Percentiles rank a stretch among this genome's conserved stretches.
Conservation (phyloP, 2,888 invertebrate species). For the Sycophila texana region DNA sequence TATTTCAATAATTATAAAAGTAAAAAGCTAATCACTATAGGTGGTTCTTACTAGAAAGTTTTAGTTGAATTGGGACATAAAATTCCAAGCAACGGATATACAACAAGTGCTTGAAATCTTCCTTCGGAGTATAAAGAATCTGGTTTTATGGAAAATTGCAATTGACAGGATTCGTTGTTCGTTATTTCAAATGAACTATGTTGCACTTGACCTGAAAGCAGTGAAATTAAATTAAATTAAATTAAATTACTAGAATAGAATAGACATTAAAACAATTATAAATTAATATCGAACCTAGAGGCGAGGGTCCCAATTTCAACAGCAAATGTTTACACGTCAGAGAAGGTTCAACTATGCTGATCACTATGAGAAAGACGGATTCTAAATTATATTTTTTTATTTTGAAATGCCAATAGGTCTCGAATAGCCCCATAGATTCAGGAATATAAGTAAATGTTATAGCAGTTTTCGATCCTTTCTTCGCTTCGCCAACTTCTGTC, state of each 20-base stretch:
- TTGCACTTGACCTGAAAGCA: conserved; percentile 71
- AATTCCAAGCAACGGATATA: conserved; percentile 77
- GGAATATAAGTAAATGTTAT: conserved; percentile 83
- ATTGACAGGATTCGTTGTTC: conserved; percentile 78
- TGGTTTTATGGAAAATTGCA: conserved; percentile 78
- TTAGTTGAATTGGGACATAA: conserved; percentile 77
- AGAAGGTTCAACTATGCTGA: conserved; percentile 63
- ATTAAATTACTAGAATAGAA: background rate
- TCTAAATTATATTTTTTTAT: conserved; percentile 79
- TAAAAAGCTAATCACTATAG: background rate
- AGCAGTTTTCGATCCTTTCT: conserved; percentile 79
- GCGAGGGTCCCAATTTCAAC: conserved; percentile 23
- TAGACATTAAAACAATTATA: background rate
- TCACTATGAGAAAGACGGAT: conserved; percentile 80
- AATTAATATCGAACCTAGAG: conserved; percentile 26
- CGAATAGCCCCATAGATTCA: conserved; percentile 80
- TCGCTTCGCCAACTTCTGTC: conserved; percentile 79
- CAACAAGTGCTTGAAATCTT: conserved; percentile 76
- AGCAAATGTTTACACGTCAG: conserved; percentile 13
- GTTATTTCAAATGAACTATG: conserved; percentile 75
- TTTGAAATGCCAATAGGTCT: conserved; percentile 82
- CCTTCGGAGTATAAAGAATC: conserved; percentile 79
- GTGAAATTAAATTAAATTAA: background rate
- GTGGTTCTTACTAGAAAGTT: conserved; percentile 76
- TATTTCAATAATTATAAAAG: background rate